Base-by-base conservation (phyloP, 2,113 vertebrate genomes). In the Stictonetta naevosa region DNA sequence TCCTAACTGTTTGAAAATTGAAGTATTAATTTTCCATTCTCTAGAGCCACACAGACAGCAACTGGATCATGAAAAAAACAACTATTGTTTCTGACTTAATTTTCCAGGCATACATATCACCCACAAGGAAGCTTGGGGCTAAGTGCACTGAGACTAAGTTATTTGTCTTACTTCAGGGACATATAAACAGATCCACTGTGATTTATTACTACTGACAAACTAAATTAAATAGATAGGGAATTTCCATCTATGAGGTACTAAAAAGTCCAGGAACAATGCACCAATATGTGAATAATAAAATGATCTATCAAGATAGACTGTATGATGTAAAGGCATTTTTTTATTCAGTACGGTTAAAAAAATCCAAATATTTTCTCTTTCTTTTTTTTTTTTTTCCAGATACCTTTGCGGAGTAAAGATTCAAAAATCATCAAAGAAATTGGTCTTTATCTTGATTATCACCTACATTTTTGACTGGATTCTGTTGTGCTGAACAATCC, bases 151-250 rank as follows among this genome's bases (percentile, higher is more conserved):
- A 90, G 55, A 60, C 50, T 66, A 80, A 88, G 71, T 64, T 91
- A 95, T 95, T 95, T 94, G 44, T 96, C 92, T 95, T 94, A 66
- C 71, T 94, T 96, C 68, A 93, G 87, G 87, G 71, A 83, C 67
- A 38, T 59, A 63, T 42, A 89, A 89, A 85, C 71, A 90, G 95
- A 83, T 21, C 33, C 36, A 77, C n/a, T 74, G 55, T 95, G 94
- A 97, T 94, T 91, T 95, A 97, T 95, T 87, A 46, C 50, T 83
- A 50, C 89, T 90, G 84, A 95, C 81, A 96, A 89, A 91, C 66
- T 76, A 97, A 95, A 93, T 87, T 8, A 76, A 97, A 95, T 82
- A 92, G 69, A 93, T 82, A 91, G 82, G 31, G 90, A 95, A 92
- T 93, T 83, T 85, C 82, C 78, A 80, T 93, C 84, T 85, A 78